phyloP scores from a whole-genome alignment of 2,888 invertebrate species.

The Meganola albula region DNA sequence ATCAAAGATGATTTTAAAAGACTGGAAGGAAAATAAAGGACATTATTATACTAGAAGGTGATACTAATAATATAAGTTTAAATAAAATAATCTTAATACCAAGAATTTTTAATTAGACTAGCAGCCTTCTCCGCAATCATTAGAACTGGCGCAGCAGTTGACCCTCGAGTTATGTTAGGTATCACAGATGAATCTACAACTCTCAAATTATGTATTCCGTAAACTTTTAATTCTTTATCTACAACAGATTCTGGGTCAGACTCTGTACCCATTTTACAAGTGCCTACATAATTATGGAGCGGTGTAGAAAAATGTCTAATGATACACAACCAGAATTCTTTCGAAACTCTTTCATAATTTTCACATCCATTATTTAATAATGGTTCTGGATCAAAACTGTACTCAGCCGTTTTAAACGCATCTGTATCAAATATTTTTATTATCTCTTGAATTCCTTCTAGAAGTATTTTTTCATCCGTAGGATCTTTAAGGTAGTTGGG shows the following conservation, averaged over 20 bases:
- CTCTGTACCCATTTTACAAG: slow-evolving; percentile 66
- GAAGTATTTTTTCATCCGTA: slow-evolving; percentile 53
- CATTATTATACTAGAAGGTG: slow-evolving; percentile 46
- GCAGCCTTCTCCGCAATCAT: slow-evolving; percentile 74
- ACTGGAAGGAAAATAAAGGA: slow-evolving; percentile 65
- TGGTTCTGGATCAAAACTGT: slow-evolving; percentile 59
- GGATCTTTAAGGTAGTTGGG: slow-evolving; percentile 63
- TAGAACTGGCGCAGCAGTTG: slow-evolving; percentile 65
- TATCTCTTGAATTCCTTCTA: slow-evolving; percentile 62
- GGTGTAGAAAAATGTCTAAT: slow-evolving; percentile 67
- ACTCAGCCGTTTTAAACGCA: slow-evolving; percentile 55
- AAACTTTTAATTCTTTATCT: slow-evolving; percentile 52
- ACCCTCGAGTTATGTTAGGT: slow-evolving; percentile 65
- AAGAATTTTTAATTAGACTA: slow-evolving; percentile 66
- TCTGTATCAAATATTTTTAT: slow-evolving; percentile 68
- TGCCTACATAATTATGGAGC: slow-evolving; percentile 64
- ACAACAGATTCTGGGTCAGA: slow-evolving; percentile 63
- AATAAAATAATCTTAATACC: slow-evolving; percentile 59
- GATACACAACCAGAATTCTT: slow-evolving; percentile 67
- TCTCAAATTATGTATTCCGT: slow-evolving; percentile 57
- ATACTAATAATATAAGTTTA: slow-evolving; percentile 21
- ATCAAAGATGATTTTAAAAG: slow-evolving; percentile 59
- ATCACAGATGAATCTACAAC: slow-evolving; percentile 66
- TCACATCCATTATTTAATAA: slow-evolving; percentile 64
- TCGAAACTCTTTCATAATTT: slow-evolving; percentile 55